These are phyloP conservation scores for Camponotus vicinus DNA, from an alignment of 1,140 invertebrate genomes.

Conservation along the genomic window DNA sequence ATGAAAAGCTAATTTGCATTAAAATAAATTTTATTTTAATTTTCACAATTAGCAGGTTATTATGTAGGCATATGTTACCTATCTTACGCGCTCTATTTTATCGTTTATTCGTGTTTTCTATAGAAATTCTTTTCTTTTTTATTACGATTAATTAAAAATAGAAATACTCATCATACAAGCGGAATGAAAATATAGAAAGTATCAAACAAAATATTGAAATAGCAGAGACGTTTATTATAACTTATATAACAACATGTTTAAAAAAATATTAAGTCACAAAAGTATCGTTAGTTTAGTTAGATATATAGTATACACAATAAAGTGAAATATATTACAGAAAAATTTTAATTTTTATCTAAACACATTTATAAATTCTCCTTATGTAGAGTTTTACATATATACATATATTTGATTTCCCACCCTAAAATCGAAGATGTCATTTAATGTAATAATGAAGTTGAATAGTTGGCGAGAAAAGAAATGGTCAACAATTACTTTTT, in stretches of 20 bases:
- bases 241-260: not conserved
- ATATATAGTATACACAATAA: not conserved
- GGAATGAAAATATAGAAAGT: slow-evolving; percentile 23
- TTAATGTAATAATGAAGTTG: slow-evolving; percentile 28
- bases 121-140: not conserved
- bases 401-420: slow-evolving; percentile 35
- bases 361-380: not conserved
- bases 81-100: slow-evolving; percentile 18
- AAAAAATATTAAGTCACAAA: slow-evolving; percentile 21
- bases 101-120: slow-evolving; percentile 8
- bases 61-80: not conserved
- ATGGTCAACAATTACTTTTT: slow-evolving; percentile 18
- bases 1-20: slow-evolving; percentile 20
- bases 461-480: not conserved
- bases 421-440: slow-evolving; percentile 30
- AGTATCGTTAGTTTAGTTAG: not conserved
- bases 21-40: not conserved
- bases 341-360: slow-evolving; percentile 1
- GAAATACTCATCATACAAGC: not conserved
- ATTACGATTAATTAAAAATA: not conserved
- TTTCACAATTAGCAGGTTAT: slow-evolving; percentile 4
- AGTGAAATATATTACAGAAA: not conserved
- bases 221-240: not conserved
- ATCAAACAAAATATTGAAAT: slow-evolving; percentile 26
- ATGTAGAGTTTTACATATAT: not conserved